phyloP scores from a whole-genome alignment of 1,140 invertebrate genomes.

The Planococcus citri region DNA sequence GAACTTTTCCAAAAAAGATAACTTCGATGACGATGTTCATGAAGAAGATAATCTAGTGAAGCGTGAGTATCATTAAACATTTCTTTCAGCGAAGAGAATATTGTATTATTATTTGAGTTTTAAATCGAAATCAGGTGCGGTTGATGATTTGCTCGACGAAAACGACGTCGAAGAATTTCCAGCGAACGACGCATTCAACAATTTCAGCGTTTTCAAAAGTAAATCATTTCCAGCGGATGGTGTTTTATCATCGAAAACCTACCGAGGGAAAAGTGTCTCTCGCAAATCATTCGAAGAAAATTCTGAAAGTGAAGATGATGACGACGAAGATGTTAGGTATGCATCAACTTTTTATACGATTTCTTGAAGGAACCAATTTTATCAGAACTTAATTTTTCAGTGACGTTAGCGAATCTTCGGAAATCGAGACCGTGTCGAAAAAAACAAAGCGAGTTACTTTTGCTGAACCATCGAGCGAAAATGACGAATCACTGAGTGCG shows the following conservation, averaged over 20 bases:
- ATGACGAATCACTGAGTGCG: no score
- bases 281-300: not conserved
- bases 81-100: not conserved
- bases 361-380: not conserved
- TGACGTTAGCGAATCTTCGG: not conserved
- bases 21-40: not conserved
- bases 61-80: not conserved
- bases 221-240: not conserved
- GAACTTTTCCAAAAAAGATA: not conserved
- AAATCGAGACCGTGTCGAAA: not conserved
- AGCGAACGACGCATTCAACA: not conserved
- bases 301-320: not conserved
- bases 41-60: constrained; percentile 6
- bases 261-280: not conserved
- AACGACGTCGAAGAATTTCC: not conserved
- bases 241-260: not conserved
- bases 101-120: not conserved
- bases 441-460: not conserved
- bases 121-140: not conserved
- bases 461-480: not conserved
- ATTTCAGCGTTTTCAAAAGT: not conserved
- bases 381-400: not conserved
- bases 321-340: not conserved
- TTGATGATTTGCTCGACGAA: not conserved
- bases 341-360: no score